A percentile compares a stretch with the other conserved stretches of the same genome.
These are phyloP conservation scores for Antheraea pernyi DNA, from an alignment of 1,140 invertebrate genomes.

Conservation along the genomic window DNA sequence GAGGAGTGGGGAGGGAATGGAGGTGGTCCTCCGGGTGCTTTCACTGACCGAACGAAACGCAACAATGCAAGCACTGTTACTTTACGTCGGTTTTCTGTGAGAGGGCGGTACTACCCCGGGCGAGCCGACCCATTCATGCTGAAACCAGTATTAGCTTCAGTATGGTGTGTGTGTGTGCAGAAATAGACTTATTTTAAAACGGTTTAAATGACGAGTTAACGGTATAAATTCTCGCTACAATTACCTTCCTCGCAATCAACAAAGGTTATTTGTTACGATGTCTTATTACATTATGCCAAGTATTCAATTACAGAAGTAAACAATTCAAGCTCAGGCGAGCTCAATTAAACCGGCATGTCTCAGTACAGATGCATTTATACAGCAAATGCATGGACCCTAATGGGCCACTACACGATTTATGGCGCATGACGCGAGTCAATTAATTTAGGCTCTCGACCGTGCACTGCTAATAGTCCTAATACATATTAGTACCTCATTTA, in stretches of 20 bases:
- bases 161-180: too few species aligned
- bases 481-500: constrained; percentile 40
- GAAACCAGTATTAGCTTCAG: too few species aligned
- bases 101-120: too few species aligned
- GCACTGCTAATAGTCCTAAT: constrained; percentile 22
- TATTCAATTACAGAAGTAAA: neutral
- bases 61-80: too few species aligned
- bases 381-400: constrained; percentile 3
- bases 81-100: too few species aligned
- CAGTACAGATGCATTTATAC: neutral
- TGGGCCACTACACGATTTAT: constrained; percentile 26
- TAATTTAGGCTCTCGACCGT: constrained; percentile 41
- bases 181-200: too few species aligned
- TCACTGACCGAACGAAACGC: too few species aligned
- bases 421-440: constrained; percentile 39
- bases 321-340: neutral
- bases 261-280: neutral
- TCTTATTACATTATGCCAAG: neutral
- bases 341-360: neutral
- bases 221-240: too few species aligned
- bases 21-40: too few species aligned
- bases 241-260: neutral
- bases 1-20: too few species aligned
- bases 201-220: too few species aligned
- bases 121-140: too few species aligned